phyloP scores from a whole-genome alignment of 1,140 invertebrate species.

The Apolygus lucorum region DNA sequence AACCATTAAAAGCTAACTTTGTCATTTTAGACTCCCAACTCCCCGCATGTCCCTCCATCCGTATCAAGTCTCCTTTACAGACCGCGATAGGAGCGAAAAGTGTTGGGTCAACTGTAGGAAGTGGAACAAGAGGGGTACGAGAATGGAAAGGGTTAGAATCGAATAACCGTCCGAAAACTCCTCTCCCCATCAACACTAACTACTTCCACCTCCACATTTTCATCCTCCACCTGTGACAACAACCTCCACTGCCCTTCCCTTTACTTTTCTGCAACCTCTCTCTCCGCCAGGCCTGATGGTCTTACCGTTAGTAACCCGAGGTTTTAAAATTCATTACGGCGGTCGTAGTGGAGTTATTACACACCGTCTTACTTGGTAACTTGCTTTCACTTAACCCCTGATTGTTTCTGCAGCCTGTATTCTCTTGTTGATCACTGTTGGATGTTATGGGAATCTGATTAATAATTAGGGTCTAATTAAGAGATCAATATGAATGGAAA shows the following conservation, averaged over 20 bases:
- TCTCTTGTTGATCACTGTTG: too few species aligned
- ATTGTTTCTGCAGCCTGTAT: too few species aligned
- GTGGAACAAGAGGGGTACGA: too few species aligned
- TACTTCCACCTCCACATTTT: background rate
- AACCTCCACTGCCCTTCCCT: background rate
- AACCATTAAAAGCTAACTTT: background rate
- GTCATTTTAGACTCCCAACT: background rate
- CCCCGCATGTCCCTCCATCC: background rate
- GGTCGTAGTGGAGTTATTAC: background rate
- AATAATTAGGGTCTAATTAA: too few species aligned
- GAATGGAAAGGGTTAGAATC: background rate
- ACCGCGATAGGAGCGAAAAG: background rate
- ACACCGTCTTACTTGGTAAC: background rate
- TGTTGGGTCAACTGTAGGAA: too few species aligned
- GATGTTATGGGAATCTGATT: too few species aligned
- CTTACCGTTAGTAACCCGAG: background rate
- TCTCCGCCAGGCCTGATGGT: background rate
- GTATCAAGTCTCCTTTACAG: background rate
- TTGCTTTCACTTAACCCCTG: too few species aligned
- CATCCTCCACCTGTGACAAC: background rate
- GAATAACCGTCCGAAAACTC: background rate
- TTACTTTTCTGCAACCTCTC: background rate
- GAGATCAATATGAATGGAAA: too few species aligned
- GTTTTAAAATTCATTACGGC: background rate
- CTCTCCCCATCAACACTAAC: background rate